Evolutionary conservation across 2,797 vertebrate genomes (phyloP).

Genomic region (Syngnathus rostellatus): DNA sequence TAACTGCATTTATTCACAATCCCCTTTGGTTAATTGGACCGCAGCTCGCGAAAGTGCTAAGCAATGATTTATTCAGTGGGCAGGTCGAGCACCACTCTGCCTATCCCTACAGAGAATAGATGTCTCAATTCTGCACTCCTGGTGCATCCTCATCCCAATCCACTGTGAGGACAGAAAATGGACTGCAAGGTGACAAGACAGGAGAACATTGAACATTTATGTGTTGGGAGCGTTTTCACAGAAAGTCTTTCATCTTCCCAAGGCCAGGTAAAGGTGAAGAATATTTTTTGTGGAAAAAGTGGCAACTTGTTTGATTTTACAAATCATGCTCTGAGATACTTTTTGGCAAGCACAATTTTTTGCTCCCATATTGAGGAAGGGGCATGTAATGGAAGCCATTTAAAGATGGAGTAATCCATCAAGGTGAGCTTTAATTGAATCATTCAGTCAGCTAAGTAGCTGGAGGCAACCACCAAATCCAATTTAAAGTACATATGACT

Average conservation of each 20-base stretch:
- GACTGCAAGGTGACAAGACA: not conserved
- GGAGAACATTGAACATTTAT: not conserved
- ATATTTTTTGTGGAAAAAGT: conserved; percentile 12
- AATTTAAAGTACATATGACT: conserved; percentile 6
- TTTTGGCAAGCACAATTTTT: conserved; percentile 14
- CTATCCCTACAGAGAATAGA: conserved; percentile 45
- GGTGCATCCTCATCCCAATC: conserved; percentile 40
- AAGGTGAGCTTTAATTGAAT: conserved; percentile 21
- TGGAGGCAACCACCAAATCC: conserved; percentile 5
- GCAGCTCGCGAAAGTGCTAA: conserved; percentile 52
- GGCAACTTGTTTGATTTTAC: conserved; percentile 40
- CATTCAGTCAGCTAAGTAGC: conserved; percentile 13
- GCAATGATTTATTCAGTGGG: conserved; percentile 63
- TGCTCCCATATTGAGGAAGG: not conserved
- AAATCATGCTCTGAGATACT: conserved; percentile 23
- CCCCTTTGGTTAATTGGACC: conserved; percentile 66
- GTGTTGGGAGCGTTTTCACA: not conserved
- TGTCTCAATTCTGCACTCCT: conserved; percentile 39
- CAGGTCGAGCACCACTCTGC: conserved; percentile 33
- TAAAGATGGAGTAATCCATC: conserved; percentile 15
- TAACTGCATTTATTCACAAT: conserved; percentile 50
- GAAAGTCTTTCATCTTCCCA: not conserved
- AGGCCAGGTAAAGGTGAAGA: conserved; percentile 21
- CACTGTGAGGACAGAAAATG: conserved; percentile 27
- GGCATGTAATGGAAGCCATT: conserved; percentile 9